Conservation (phyloP, 2,888 invertebrate genomes). For the Heteromurus nitidus region DNA sequence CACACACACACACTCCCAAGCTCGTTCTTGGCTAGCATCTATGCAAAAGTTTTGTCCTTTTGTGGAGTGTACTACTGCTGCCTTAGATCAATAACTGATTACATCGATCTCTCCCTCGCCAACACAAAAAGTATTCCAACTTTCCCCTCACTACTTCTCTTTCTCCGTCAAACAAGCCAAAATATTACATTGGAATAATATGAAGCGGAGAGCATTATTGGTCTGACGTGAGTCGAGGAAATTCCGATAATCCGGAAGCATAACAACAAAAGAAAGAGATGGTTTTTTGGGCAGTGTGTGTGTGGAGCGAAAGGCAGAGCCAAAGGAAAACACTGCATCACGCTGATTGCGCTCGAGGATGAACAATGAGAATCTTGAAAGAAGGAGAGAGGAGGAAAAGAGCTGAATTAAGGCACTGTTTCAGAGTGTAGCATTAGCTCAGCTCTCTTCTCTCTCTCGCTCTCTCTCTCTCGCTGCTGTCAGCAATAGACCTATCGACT, state of each 20-base stretch:
- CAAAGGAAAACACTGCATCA: slow-evolving; percentile 61
- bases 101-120: slow-evolving; percentile 47
- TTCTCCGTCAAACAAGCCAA: slow-evolving; percentile 48
- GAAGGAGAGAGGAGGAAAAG: neutral
- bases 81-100: slow-evolving; percentile 59
- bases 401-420: neutral
- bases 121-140: slow-evolving; percentile 38
- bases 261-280: slow-evolving; percentile 34
- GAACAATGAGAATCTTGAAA: slow-evolving; percentile 50
- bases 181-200: slow-evolving; percentile 37
- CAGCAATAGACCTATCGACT: slow-evolving; percentile 40
- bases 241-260: slow-evolving; percentile 49
- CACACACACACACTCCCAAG: neutral
- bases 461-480: slow-evolving; percentile 25
- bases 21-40: neutral
- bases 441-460: too few species aligned
- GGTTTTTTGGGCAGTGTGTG: slow-evolving; percentile 8
- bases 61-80: too few species aligned
- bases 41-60: neutral
- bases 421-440: slow-evolving; percentile 2
- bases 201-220: slow-evolving; percentile 22
- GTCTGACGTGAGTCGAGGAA: slow-evolving; percentile 49
- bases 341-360: slow-evolving; percentile 51
- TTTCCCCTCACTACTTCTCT: too few species aligned
- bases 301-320: slow-evolving; percentile 17